Conservation (phyloP, 2,797 vertebrate species). For the Hoplostethus mediterraneus region DNA sequence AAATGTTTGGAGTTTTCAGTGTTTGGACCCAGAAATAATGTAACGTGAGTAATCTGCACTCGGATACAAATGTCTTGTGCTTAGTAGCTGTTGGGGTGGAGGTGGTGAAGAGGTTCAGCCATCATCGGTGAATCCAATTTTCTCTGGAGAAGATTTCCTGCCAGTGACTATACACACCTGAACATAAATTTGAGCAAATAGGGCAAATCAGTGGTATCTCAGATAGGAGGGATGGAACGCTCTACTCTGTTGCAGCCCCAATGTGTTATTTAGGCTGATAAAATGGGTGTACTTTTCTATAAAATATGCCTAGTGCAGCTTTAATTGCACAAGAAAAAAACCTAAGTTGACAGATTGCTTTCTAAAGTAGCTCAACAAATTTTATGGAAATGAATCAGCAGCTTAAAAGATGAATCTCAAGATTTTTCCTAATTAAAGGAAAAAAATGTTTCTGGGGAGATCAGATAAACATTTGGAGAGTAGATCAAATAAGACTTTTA, state of each 20-base stretch:
- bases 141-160: neutral
- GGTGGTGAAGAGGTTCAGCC: slow-evolving; percentile 16
- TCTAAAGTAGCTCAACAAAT: neutral
- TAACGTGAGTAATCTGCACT: too few species aligned
- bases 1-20: too few species aligned
- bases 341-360: neutral
- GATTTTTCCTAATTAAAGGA: neutral
- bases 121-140: slow-evolving; percentile 9
- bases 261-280: too few species aligned
- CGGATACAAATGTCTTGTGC: too few species aligned
- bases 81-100: neutral
- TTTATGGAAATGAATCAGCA: neutral
- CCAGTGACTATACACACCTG: too few species aligned
- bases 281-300: too few species aligned
- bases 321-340: slow-evolving; percentile 6
- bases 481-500: neutral
- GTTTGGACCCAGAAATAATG: too few species aligned
- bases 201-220: too few species aligned
- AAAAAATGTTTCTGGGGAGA: neutral
- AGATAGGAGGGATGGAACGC: too few species aligned
- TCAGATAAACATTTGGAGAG: slow-evolving; percentile 1
- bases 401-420: neutral
- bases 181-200: too few species aligned
- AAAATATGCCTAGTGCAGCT: too few species aligned
- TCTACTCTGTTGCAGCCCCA: too few species aligned